Evolutionary conservation across 2,797 vertebrate genomes (phyloP), one percentile per base, ranked within the genome.

Genomic region (Microchirus variegatus): DNA sequence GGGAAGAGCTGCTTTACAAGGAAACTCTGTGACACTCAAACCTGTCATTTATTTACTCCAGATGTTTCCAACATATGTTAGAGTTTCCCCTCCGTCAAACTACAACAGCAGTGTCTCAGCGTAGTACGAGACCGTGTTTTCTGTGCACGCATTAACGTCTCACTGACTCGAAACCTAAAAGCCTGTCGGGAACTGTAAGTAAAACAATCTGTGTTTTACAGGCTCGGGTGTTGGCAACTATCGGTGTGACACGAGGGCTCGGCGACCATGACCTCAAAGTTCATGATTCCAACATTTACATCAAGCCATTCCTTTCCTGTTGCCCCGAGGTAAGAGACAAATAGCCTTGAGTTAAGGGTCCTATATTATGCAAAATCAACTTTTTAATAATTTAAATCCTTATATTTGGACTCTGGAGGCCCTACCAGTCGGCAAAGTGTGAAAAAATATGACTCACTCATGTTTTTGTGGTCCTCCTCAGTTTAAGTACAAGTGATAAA

Each of bases 231-330:
- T 93, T 99, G 95, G 97, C 97, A 63, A 99, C 98, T 47, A 99
- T 99, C 58, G 98, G 98, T 26, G 96, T 99, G 80, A 98, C 97
- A 1, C 92, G 98, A 16, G 97, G 98, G 41, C 94, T 99, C 13
- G 97, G 97, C 4, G 97, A 99, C 90, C 96, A 99, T 15, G 97
- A 99, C 81, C 92, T 99, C 75, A 99, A 97, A 86, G 98, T 99
- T 50, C 97, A 98, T 0, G 97, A 98, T 88, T 99, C 98, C 53
- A 98, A 96, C 90, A 96, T 99, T 92, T 96, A 95, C 86, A 99
- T 99, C 89, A 99, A 99, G 78, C 98, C 97, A 1, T 99, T 99
- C 87, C 92, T 99, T 17, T 99, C 96, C 75, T 97, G 96, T 51
- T 94, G 94, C 77, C 97, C 98, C 0, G 97, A 99, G 97, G 98